phyloP scores from a whole-genome alignment of 2,113 vertebrate genomes.

The Seriola dumerili region DNA sequence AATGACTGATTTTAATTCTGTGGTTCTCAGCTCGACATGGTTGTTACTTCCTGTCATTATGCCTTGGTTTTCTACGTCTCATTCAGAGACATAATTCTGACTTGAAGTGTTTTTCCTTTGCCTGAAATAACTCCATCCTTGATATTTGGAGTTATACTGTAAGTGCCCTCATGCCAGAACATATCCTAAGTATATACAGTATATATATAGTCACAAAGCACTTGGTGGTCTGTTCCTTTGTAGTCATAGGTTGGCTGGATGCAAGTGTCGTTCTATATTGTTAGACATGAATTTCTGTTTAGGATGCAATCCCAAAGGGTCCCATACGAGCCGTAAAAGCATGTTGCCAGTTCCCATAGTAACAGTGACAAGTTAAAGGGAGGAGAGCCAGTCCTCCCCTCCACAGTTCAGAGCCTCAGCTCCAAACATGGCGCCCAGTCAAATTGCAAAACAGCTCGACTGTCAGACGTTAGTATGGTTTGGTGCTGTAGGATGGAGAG shows the following conservation, averaged over 20 bases:
- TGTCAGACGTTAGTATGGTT: constrained; percentile 19
- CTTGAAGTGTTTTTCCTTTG: background rate
- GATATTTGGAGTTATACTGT: too few relatives aligned
- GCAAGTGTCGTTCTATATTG: constrained; percentile 25
- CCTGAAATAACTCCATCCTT: background rate
- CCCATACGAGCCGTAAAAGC: constrained; percentile 43
- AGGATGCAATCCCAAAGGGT: constrained; percentile 38
- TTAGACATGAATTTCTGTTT: constrained; percentile 32
- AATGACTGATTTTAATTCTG: background rate
- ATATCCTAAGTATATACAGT: constrained; percentile 15
- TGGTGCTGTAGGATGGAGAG: constrained; percentile 10
- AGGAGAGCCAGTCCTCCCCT: constrained; percentile 23
- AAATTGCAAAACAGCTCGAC: constrained; percentile 14
- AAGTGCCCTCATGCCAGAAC: background rate
- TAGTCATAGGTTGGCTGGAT: constrained; percentile 11
- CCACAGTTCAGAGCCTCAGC: constrained; percentile 28
- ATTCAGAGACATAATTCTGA: background rate
- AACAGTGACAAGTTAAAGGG: constrained; percentile 52
- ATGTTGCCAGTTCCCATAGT: constrained; percentile 68
- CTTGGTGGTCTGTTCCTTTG: background rate
- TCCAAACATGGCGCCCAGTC: constrained; percentile 43
- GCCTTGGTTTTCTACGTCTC: background rate
- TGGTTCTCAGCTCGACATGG: constrained; percentile 6
- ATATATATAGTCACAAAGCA: background rate
- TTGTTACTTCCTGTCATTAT: background rate